Conservation (phyloP, 2,797 vertebrate genomes). For the Falco columbarius region DNA sequence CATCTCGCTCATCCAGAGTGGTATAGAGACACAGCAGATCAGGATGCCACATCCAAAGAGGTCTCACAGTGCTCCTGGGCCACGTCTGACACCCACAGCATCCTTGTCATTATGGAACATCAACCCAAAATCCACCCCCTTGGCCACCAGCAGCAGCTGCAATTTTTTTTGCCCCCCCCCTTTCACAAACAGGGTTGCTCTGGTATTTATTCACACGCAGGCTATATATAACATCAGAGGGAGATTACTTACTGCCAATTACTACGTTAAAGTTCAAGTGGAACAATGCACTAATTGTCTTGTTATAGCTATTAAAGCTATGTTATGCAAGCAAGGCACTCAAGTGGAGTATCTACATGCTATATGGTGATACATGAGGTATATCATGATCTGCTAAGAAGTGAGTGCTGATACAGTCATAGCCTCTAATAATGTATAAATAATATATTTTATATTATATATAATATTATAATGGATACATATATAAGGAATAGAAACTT, state of each 20-base stretch:
- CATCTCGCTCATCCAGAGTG: background rate
- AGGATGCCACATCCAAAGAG: background rate
- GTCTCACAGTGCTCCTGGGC: background rate
- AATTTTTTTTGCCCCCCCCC: background rate
- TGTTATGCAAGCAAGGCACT: slow-evolving; percentile 43
- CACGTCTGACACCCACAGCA: background rate
- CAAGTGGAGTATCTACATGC: slow-evolving; percentile 17
- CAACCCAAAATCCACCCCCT: background rate
- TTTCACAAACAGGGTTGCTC: background rate
- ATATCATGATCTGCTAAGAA: background rate
- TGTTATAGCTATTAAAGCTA: slow-evolving; percentile 61
- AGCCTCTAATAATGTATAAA: background rate
- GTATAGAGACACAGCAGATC: fast-evolving
- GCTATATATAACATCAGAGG: background rate
- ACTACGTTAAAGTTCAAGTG: slow-evolving; percentile 57
- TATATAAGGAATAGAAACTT: background rate
- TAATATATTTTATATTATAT: background rate
- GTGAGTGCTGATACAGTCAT: background rate
- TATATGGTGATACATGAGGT: background rate
- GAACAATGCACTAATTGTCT: slow-evolving; percentile 64
- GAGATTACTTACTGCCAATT: slow-evolving; percentile 44
- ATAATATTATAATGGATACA: background rate
- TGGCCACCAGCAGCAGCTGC: background rate
- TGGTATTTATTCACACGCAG: background rate
- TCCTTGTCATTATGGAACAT: fast-evolving